These are phyloP conservation scores for Conus ventricosus DNA, from an alignment of 1,140 invertebrate genomes.

Conservation along the genomic window DNA sequence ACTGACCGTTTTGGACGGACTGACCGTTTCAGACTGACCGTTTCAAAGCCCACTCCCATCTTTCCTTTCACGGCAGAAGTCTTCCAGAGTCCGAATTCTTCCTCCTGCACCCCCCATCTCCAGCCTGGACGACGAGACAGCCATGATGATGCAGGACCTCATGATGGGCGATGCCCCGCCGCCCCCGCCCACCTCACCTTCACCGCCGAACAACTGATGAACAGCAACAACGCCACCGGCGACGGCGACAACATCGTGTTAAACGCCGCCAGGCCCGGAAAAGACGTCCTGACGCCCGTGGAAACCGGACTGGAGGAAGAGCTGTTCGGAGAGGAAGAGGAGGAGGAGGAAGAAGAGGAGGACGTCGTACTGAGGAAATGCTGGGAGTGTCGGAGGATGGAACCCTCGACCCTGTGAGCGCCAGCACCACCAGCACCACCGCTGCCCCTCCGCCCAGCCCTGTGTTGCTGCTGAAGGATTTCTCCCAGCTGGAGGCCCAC, in stretches of 20 bases:
- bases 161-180: not conserved
- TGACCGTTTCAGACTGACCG: too few species aligned
- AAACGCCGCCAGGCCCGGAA: too few species aligned
- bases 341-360: not conserved
- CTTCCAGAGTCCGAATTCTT: not conserved
- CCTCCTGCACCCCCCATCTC: not conserved
- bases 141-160: conserved; percentile 14
- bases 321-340: too few species aligned
- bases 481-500: conserved; percentile 47
- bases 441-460: not conserved
- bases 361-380: not conserved
- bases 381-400: not conserved
- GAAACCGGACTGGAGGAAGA: too few species aligned
- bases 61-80: too few species aligned
- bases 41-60: too few species aligned
- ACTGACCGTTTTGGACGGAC: too few species aligned
- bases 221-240: not conserved
- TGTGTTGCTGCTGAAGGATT: conserved; percentile 39
- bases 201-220: not conserved
- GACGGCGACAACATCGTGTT: not conserved
- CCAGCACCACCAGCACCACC: not conserved
- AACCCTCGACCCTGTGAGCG: not conserved
- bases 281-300: too few species aligned
- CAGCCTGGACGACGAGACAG: not conserved
- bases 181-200: not conserved